phyloP scores from a whole-genome alignment of 2,797 vertebrate species.

The Sparus aurata region DNA sequence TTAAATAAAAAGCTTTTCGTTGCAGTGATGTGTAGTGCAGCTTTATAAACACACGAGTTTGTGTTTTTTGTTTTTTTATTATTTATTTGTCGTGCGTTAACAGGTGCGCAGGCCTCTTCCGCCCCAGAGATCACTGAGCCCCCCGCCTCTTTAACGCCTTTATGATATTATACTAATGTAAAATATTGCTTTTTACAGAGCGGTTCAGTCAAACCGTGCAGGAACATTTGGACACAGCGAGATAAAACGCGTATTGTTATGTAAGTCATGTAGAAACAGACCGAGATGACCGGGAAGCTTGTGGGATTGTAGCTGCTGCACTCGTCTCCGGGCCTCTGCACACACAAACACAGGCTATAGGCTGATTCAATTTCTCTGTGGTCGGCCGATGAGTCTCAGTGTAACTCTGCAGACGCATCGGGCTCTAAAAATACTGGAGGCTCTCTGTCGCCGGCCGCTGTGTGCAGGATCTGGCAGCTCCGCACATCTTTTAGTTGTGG shows the following conservation, averaged over 20 bases:
- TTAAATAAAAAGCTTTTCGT: conserved; percentile 18
- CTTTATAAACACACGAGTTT: not conserved
- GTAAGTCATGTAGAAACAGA: not conserved
- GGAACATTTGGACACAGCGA: not conserved
- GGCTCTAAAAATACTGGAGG: conserved; percentile 11
- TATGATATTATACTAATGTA: not conserved
- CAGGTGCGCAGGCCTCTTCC: conserved; percentile 1
- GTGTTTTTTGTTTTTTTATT: not conserved
- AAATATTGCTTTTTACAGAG: not conserved
- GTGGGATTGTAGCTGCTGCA: not conserved
- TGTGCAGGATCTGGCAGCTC: conserved; percentile 23
- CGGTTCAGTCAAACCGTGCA: too few species aligned
- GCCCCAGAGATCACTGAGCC: not conserved
- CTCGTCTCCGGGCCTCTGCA: not conserved
- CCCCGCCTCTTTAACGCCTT: not conserved
- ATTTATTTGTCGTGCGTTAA: not conserved
- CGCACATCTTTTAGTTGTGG: not conserved
- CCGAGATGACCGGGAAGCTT: too few species aligned
- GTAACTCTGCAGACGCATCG: not conserved
- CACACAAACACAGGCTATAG: not conserved
- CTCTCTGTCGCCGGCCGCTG: conserved; percentile 10
- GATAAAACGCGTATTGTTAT: not conserved
- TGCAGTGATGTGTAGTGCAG: not conserved
- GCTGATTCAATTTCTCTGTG: not conserved
- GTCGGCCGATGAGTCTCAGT: not conserved